Conservation (phyloP, 2,113 vertebrate genomes). For the Xiphophorus couchianus region DNA sequence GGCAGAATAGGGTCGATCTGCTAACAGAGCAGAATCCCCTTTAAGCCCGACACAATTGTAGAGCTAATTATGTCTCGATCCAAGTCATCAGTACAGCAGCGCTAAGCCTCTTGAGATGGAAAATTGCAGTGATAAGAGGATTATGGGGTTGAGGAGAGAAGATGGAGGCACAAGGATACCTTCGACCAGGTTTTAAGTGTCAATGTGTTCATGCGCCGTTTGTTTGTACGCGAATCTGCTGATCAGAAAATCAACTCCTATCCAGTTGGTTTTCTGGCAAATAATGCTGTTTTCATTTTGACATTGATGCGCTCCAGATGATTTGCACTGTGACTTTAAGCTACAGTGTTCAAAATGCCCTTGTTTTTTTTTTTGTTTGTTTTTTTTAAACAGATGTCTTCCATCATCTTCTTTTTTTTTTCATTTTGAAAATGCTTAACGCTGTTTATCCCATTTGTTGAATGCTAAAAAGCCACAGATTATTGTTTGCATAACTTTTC, state of each 20-base stretch:
- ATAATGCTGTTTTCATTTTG: conserved; percentile 35
- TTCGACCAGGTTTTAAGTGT: conserved; percentile 14
- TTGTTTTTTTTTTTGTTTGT: background rate
- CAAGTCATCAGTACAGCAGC: conserved; percentile 30
- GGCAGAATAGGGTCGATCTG: conserved; percentile 35
- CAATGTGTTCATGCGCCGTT: conserved; percentile 19
- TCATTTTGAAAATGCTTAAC: background rate
- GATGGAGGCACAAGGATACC: conserved; percentile 7
- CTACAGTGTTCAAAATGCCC: conserved; percentile 5
- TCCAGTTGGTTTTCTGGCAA: conserved; percentile 32
- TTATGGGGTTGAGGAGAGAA: conserved; percentile 24
- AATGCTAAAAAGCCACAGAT: background rate
- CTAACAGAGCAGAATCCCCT: conserved; percentile 21
- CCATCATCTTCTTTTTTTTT: background rate
- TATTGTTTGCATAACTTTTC: background rate
- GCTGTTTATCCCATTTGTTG: background rate
- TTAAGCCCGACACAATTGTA: conserved; percentile 4
- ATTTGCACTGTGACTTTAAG: conserved; percentile 27
- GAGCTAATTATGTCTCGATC: conserved; percentile 43
- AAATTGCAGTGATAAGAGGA: conserved; percentile 32
- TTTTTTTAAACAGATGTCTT: background rate
- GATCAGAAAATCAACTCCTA: conserved; percentile 40
- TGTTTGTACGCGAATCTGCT: conserved; percentile 54
- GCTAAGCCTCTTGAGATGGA: conserved; percentile 31
- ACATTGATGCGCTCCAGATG: conserved; percentile 58